phyloP scores from a whole-genome alignment of 2,113 vertebrate species.

The Megaceryle maxima region DNA sequence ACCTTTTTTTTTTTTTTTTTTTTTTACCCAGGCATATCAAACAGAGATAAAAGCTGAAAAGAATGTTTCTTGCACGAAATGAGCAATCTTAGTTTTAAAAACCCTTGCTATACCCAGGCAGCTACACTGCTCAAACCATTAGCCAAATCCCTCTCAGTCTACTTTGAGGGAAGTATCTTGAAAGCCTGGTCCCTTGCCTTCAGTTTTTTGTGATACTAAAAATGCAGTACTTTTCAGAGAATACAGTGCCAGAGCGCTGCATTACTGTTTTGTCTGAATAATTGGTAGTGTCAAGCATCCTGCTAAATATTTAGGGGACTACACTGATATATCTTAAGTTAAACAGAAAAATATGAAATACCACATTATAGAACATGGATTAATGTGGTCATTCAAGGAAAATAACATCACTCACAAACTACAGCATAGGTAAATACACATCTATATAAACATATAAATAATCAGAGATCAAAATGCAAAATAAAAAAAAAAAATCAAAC shows the following conservation, averaged over 20 bases:
- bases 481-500: not conserved
- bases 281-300: not conserved
- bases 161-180: not conserved
- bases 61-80: not conserved
- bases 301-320: not conserved
- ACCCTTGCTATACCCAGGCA: not conserved
- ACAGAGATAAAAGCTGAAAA: not conserved
- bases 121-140: not conserved
- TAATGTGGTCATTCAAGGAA: not conserved
- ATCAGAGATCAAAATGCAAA: not conserved
- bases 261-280: not conserved
- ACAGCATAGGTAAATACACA: not conserved
- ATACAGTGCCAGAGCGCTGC: not conserved
- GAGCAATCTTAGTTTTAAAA: not conserved
- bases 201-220: not conserved
- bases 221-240: not conserved
- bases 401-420: not conserved
- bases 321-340: not conserved
- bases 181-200: not conserved
- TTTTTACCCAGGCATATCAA: not conserved
- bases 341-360: not conserved
- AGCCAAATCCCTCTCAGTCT: not conserved
- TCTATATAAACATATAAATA: rapidly evolving
- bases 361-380: not conserved
- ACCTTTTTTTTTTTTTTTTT: not conserved